phyloP scores from a whole-genome alignment of 2,888 invertebrate species.

The Ptilodon capucinus region DNA sequence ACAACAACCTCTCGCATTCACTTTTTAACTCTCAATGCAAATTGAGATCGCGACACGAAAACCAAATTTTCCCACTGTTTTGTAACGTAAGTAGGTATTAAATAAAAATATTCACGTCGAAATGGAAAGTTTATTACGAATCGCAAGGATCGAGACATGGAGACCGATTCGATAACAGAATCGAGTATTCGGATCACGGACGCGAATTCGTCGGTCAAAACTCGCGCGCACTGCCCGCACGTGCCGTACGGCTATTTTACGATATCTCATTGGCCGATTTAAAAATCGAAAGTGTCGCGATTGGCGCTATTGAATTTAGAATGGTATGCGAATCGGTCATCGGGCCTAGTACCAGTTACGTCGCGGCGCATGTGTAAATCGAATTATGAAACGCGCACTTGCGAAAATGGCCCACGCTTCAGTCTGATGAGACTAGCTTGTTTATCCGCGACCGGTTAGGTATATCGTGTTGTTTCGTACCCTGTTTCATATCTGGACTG shows the following conservation, averaged over 20 bases:
- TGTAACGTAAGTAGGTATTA: slow-evolving; percentile 45
- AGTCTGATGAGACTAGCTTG: slow-evolving; percentile 34
- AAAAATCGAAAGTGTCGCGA: slow-evolving; percentile 59
- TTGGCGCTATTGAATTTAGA: slow-evolving; percentile 48
- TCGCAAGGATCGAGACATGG: slow-evolving; percentile 34
- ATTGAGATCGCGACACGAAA: slow-evolving; percentile 11
- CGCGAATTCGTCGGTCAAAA: slow-evolving; percentile 34
- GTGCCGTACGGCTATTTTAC: slow-evolving; percentile 21
- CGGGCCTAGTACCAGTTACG: slow-evolving; percentile 34
- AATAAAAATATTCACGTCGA: slow-evolving; percentile 51
- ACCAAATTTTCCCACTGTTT: slow-evolving; percentile 29
- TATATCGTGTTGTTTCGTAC: neutral
- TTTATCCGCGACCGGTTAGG: slow-evolving; percentile 18
- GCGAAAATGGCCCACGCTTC: slow-evolving; percentile 43
- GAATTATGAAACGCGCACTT: slow-evolving; percentile 55
- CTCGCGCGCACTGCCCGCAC: slow-evolving; percentile 25
- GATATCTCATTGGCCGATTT: slow-evolving; percentile 42
- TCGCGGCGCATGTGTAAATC: slow-evolving; percentile 34
- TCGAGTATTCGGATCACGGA: slow-evolving; percentile 52
- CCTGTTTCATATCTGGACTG: neutral
- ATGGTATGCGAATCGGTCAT: slow-evolving; percentile 42
- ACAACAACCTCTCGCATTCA: slow-evolving; percentile 1
- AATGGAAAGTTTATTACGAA: slow-evolving; percentile 66
- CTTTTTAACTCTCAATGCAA: neutral
- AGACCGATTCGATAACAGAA: slow-evolving; percentile 34